A percentile compares a stretch with the other conserved stretches of the same genome.
Evolutionary conservation across 2,888 invertebrate genomes (phyloP).

Genomic region (Syrista parreyssii): DNA sequence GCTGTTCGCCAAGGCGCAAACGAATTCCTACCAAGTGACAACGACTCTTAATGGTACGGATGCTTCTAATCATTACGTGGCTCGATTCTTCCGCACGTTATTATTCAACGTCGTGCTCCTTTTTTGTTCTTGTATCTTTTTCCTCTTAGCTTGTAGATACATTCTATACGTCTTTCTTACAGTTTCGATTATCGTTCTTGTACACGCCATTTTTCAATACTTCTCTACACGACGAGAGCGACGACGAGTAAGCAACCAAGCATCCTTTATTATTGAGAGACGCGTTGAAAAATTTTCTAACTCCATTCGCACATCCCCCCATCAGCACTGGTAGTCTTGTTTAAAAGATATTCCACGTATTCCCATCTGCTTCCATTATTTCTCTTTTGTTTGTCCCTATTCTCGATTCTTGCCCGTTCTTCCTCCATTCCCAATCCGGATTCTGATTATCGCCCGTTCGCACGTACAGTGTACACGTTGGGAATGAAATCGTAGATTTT

Average conservation of each 20-base stretch:
- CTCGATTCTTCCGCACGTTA: neutral
- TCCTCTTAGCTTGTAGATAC: neutral
- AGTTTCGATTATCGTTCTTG: neutral
- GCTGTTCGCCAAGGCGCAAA: neutral
- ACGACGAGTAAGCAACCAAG: neutral
- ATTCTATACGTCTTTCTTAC: neutral
- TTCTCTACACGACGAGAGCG: neutral
- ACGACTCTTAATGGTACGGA: neutral
- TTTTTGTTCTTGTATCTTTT: neutral
- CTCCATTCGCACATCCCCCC: neutral
- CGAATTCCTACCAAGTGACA: neutral
- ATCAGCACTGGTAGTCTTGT: neutral
- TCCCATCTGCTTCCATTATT: neutral
- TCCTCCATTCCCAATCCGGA: neutral
- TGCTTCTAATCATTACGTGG: neutral
- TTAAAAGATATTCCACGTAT: neutral
- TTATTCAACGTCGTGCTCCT: neutral
- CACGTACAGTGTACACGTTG: neutral
- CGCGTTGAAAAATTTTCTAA: neutral
- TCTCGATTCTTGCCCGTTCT: slow-evolving; percentile 6
- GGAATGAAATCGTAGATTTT: neutral
- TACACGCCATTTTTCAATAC: neutral
- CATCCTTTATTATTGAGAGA: neutral
- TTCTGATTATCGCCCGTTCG: neutral
- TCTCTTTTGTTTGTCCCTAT: neutral